Conservation (phyloP, 1,140 invertebrate species). For the Habropoda laboriosa region DNA sequence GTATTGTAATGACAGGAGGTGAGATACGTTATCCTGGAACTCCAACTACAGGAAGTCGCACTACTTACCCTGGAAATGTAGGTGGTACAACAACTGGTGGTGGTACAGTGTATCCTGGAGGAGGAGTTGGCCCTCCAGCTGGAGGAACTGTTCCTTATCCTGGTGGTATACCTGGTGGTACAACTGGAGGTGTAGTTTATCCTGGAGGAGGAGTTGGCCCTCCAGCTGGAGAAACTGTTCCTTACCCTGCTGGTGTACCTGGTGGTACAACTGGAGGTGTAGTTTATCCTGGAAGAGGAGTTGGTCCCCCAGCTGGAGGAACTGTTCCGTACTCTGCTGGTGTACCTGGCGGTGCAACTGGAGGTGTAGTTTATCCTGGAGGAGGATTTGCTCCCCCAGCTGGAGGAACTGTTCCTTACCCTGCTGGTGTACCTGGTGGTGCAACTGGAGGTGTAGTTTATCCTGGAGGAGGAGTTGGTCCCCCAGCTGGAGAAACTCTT, state of each 20-base stretch:
- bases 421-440: conserved; percentile 46
- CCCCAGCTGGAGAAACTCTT: conserved; percentile 4
- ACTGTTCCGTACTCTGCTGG: too few relatives aligned
- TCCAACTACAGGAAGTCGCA: conserved; percentile 21
- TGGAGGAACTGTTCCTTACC: too few relatives aligned
- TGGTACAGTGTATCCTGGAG: conserved; percentile 31
- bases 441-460: conserved; percentile 47
- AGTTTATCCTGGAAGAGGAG: conserved; percentile 47
- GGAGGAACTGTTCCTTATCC: conserved; percentile 23
- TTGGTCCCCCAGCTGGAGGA: too few relatives aligned
- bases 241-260: too few relatives aligned
- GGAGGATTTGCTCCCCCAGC: too few relatives aligned
- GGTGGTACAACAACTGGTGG: conserved; percentile 36
- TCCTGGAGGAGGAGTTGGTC: conserved; percentile 50
- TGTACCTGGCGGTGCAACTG: conserved; percentile 54
- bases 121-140: not conserved
- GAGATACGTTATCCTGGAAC: not conserved
- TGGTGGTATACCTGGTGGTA: not conserved
- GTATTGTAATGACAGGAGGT: conserved; percentile 32
- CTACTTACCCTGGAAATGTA: conserved; percentile 24
- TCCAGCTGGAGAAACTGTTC: too few relatives aligned
- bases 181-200: conserved; percentile 10
- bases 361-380: too few relatives aligned
- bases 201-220: conserved; percentile 49
- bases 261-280: not conserved